Percentiles rank a stretch among this genome's conserved stretches.
These are phyloP conservation scores for Sisyra nigra DNA, from an alignment of 2,888 invertebrate species.

Conservation along the genomic window DNA sequence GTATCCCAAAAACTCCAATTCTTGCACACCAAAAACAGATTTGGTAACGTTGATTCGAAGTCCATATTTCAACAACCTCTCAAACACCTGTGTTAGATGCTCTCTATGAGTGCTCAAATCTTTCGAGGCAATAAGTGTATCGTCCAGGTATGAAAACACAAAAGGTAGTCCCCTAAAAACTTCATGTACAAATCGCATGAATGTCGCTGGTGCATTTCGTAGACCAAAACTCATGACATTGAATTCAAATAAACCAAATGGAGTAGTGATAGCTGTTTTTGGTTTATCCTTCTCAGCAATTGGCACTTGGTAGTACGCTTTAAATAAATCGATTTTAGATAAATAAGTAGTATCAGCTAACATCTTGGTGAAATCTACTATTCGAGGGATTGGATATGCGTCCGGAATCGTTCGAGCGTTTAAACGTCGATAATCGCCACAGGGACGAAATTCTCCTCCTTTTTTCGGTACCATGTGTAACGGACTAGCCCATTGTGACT, in stretches of 20 bases:
- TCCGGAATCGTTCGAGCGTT: slow-evolving; percentile 14
- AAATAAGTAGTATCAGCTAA: slow-evolving; percentile 14
- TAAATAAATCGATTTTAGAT: slow-evolving; percentile 13
- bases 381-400: slow-evolving; percentile 17
- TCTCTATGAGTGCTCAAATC: not conserved
- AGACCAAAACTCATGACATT: slow-evolving; percentile 16
- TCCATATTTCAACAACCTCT: not conserved
- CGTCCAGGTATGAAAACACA: not conserved
- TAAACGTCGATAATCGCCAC: slow-evolving; percentile 17
- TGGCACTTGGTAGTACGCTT: slow-evolving; percentile 18
- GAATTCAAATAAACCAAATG: slow-evolving; percentile 15
- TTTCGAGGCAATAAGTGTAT: not conserved
- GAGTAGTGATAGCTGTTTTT: slow-evolving; percentile 8
- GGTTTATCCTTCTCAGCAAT: slow-evolving; percentile 13
- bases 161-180: slow-evolving; percentile 5
- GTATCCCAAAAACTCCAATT: slow-evolving; percentile 13
- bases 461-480: slow-evolving; percentile 16
- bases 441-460: slow-evolving; percentile 15
- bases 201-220: slow-evolving; percentile 15
- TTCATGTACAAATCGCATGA: slow-evolving; percentile 4
- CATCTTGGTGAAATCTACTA: slow-evolving; percentile 14
- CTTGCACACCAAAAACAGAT: slow-evolving; percentile 11
- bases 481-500: slow-evolving; percentile 15
- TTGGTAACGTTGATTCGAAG: slow-evolving; percentile 3
- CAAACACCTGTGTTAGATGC: not conserved